Percentiles rank a stretch among this genome's conserved stretches.
Evolutionary conservation across 2,797 vertebrate genomes (phyloP).

Genomic region (Microctenopoma lineatum): DNA sequence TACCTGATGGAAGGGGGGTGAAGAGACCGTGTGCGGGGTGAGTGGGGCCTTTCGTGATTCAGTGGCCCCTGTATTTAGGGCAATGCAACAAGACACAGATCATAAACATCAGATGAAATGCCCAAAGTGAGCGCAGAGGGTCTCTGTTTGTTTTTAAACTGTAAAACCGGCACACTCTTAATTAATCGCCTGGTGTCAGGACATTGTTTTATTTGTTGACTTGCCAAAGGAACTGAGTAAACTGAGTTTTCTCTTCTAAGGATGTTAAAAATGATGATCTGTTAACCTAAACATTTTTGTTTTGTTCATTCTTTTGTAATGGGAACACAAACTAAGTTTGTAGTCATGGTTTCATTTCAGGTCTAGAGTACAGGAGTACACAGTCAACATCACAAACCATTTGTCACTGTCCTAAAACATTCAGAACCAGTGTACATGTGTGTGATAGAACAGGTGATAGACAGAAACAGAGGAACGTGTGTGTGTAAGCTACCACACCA

Average conservation of each 20-base stretch:
- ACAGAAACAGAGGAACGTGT: conserved; percentile 43
- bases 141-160: not conserved
- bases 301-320: not conserved
- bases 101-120: not conserved
- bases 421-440: conserved; percentile 36
- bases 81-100: not conserved
- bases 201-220: not conserved
- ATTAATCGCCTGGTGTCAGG: conserved; percentile 4
- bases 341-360: conserved; percentile 20
- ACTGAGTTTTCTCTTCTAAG: not conserved
- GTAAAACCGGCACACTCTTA: not conserved
- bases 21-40: too few relatives aligned
- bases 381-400: conserved; percentile 34
- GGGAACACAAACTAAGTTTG: conserved; percentile 1
- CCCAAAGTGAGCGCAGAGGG: not conserved
- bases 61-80: too few relatives aligned
- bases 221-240: conserved; percentile 12
- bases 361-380: conserved; percentile 12
- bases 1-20: too few relatives aligned
- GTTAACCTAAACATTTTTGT: not conserved
- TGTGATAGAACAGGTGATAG: conserved; percentile 29
- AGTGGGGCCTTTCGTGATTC: too few relatives aligned
- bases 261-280: not conserved
- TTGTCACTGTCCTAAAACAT: conserved; percentile 34
- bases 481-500: conserved; percentile 53